These are phyloP conservation scores for Ectemnius continuus DNA, from an alignment of 2,888 invertebrate genomes.

Conservation along the genomic window DNA sequence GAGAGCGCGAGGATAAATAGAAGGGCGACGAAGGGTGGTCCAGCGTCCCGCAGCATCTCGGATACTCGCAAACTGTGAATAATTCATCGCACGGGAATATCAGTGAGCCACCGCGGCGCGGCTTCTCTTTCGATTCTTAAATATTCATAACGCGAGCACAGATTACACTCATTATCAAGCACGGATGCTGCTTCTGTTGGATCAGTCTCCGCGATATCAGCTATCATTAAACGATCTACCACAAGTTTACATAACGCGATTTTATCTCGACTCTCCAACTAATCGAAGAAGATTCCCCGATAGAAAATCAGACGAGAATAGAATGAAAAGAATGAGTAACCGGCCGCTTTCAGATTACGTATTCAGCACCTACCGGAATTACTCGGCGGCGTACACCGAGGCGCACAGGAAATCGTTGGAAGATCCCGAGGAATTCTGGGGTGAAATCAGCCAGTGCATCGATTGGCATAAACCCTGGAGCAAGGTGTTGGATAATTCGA, in stretches of 20 bases:
- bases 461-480: conserved; percentile 93
- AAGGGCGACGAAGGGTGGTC: too few relatives aligned
- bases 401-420: conserved; percentile 85
- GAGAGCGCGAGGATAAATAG: too few relatives aligned
- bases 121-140: conserved; percentile 15
- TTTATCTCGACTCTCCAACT: too few relatives aligned
- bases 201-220: not conserved
- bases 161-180: conserved; percentile 33
- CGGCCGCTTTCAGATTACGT: conserved; percentile 66
- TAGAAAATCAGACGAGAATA: too few relatives aligned
- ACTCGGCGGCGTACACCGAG: conserved; percentile 80
- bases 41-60: too few relatives aligned
- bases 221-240: not conserved
- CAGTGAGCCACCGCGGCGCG: conserved; percentile 13
- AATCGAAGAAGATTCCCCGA: too few relatives aligned
- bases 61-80: conserved; percentile 37
- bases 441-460: conserved; percentile 85
- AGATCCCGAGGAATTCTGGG: conserved; percentile 92
- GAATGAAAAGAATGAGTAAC: too few relatives aligned
- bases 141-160: conserved; percentile 36
- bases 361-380: conserved; percentile 64
- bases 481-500: conserved; percentile 89
- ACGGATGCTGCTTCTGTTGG: not conserved
- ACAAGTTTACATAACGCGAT: not conserved
- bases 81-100: conserved; percentile 47